phyloP scores from a whole-genome alignment of 2,113 vertebrate species.

The Amazona vittata region DNA sequence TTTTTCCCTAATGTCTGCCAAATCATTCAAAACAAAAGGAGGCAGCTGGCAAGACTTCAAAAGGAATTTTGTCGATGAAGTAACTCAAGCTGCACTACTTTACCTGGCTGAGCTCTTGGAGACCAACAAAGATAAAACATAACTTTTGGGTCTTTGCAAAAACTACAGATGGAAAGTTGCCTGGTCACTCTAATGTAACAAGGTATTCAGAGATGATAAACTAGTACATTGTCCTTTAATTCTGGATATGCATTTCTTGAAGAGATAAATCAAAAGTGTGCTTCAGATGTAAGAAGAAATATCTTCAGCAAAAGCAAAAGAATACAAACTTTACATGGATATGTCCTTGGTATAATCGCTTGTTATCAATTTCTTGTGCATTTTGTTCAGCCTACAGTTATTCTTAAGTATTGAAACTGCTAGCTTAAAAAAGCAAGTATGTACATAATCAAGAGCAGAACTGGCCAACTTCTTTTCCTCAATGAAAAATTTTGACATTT shows the following conservation, averaged over 20 bases:
- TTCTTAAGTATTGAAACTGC: background rate
- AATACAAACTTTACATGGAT: background rate
- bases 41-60: conserved; percentile 15
- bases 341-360: background rate
- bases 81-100: conserved; percentile 18
- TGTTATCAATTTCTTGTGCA: background rate
- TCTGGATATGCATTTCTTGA: background rate
- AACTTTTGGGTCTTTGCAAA: conserved; percentile 13
- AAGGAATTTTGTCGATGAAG: conserved; percentile 6
- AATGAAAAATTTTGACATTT: background rate
- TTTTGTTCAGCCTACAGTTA: background rate
- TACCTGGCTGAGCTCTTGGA: conserved; percentile 21
- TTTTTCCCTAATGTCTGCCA: background rate
- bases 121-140: conserved; percentile 27
- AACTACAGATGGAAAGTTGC: background rate
- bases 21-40: conserved; percentile 24
- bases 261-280: background rate
- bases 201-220: background rate
- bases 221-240: background rate
- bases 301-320: background rate
- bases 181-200: background rate
- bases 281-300: background rate
- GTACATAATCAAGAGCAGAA: background rate
- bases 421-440: background rate
- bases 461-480: background rate